phyloP scores from a whole-genome alignment of 2,113 vertebrate species.

The Oreochromis niloticus region DNA sequence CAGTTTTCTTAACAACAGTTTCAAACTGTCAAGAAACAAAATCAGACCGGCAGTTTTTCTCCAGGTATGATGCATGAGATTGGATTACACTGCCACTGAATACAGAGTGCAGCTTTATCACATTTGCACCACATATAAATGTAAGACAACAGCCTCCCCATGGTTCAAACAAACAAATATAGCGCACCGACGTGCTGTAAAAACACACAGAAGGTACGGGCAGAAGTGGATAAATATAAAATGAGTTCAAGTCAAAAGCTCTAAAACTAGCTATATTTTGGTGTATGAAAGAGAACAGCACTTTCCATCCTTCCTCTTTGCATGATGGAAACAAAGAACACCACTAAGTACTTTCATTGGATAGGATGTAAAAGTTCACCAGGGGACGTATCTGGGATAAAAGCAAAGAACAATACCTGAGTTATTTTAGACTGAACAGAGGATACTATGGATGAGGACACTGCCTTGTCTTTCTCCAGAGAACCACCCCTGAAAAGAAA shows the following conservation, averaged over 20 bases:
- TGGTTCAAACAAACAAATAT: neutral
- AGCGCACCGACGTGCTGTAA: neutral
- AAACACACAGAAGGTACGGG: neutral
- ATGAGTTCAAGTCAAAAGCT: neutral
- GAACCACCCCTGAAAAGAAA: constrained; percentile 78
- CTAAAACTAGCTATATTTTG: neutral
- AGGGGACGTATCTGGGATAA: neutral
- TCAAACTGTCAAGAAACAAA: neutral
- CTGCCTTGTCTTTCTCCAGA: constrained; percentile 93
- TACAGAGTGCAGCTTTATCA: neutral
- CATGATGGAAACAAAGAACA: neutral
- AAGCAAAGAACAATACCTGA: constrained; percentile 81
- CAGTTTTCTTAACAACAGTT: neutral
- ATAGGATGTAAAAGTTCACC: neutral
- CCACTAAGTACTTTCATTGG: neutral
- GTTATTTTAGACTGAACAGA: constrained; percentile 98
- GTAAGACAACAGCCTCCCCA: neutral
- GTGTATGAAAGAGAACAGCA: neutral
- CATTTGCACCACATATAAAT: neutral
- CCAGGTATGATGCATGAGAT: neutral
- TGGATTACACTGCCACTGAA: neutral
- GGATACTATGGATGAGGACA: constrained; percentile 91
- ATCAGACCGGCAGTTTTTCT: neutral
- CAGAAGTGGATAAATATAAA: neutral
- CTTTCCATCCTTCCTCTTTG: neutral